Base-by-base conservation (phyloP, 2,113 vertebrate genomes). In the Panthera uncia region DNA sequence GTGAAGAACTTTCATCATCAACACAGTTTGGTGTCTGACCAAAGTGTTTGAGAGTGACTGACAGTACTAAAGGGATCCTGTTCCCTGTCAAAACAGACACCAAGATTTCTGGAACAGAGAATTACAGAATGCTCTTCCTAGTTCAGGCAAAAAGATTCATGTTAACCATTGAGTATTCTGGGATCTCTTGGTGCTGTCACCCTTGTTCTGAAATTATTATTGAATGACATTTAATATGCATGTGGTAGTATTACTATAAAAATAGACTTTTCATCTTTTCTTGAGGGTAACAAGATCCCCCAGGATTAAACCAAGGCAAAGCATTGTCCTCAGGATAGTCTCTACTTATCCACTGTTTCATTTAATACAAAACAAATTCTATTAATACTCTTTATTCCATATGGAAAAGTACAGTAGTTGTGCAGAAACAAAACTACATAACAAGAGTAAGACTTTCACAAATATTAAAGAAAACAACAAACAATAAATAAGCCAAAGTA, bases 401-500 rank as follows among this genome's bases (percentile, higher is more conserved):
- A 98, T 66, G 98, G 98, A 99, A 98, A 99, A 99, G 96, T 99
- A 99, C 99, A 99, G 99, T 98, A 99, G 99, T 99, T 99, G 99
- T 99, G 99, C 99, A 99, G 99, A 99, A 99, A 99, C 96, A 98
- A 99, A 99, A 99, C 99, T 99, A 99, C 98, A 94, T 97, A 98
- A 98, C 95, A 94, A 99, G 99, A 99, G 99, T 99, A 99, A 99
- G 99, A 99, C 99, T 99, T 99, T 98, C 99, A 99, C 99, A 99
- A 99, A 99, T 98, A 99, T 98, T 98, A 98, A 99, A 99, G 99
- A 98, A 98, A 98, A 98, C 98, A 99, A 90, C 31, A 69, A 89
- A 89, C 73, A 98, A 99, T 99, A 99, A 99, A 99, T 99, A 99
- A 99, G 99, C 99, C 96, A 79, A 97, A 98, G 97, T 98, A 94